Base-by-base conservation (phyloP, 2,888 invertebrate genomes). In the Hirtodrosophila confusa region DNA sequence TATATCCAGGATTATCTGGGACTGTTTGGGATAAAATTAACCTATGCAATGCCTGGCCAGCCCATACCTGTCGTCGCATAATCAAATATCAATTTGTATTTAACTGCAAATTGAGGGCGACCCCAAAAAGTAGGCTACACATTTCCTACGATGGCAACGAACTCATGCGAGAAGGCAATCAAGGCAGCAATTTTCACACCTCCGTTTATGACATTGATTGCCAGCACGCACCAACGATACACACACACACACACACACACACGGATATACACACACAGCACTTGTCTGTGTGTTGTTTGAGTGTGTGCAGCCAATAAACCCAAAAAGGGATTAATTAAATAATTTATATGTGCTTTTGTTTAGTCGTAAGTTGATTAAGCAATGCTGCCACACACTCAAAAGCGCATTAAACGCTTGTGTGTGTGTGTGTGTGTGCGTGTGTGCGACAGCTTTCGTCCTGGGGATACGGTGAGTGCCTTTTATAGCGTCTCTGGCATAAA, bases 321-420 rank as follows among this genome's bases (percentile, higher is more conserved):
- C 85, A 79, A 77, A 77, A 74, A 70, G 74, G 82, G 82, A 82
- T 85, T 82, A 85, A 82, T 82, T 82, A 82, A 82, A 82, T 85
- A 82, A 82, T 85, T 82, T 82, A 83, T 82, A 79, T 82, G 78
- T 70, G 86, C 83, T 86, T 79, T 82, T 82, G 83, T 68, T 82
- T 69, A 69, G 76, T 63, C 75, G 83, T 85, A 85, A 82, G 71
- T 83, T 86, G 80, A 82, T 83, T 82, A 86, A 80, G 70, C 75
- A 75, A 54, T 72, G 69, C 67, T 49, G n/a, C 49, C 51, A 43
- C 39, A 57, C 27, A 51, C 47, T 70, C 63, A 68, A 85, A 80
- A 85, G 82, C 80, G 85, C 82, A 80, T 80, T 66, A 69, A 67
- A 50, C 61, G 77, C 69, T 7, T 9, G 31, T 31, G 31, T 31